phyloP scores from a whole-genome alignment of 2,888 invertebrate genomes.

The Clusia tigrina region DNA sequence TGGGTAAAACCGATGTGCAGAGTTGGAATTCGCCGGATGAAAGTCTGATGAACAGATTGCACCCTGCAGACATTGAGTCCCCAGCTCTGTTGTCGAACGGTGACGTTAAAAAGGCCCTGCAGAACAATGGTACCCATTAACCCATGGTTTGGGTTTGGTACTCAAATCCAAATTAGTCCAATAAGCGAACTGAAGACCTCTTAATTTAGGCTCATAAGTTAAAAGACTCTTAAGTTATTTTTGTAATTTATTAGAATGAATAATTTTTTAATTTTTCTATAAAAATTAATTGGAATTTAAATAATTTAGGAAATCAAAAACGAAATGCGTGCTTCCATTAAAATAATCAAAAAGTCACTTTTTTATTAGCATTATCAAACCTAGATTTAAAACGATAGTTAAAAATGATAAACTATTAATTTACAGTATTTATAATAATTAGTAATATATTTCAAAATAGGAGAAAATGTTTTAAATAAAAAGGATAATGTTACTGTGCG shows the following conservation, averaged over 20 bases:
- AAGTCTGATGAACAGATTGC: conserved; percentile 34
- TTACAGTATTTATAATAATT: no score
- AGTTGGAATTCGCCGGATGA: conserved; percentile 69
- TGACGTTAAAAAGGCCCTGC: conserved; percentile 30
- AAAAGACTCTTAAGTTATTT: conserved; percentile 14
- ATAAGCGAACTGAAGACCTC: conserved; percentile 46
- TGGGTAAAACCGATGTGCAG: conserved; percentile 68
- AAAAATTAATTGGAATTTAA: conserved; percentile 38
- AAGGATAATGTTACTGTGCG: no score
- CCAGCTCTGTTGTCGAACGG: conserved; percentile 37
- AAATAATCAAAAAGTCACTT: no score
- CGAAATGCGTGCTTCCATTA: conserved; percentile 52
- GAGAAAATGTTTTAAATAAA: no score
- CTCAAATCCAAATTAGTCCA: conserved; percentile 17
- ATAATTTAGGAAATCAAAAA: conserved; percentile 36
- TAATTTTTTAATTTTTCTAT: no score
- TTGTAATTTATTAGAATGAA: no score
- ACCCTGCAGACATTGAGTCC: conserved; percentile 36
- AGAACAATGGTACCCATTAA: conserved; percentile 36
- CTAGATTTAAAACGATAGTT: no score
- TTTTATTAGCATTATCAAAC: no score
- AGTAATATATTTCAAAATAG: no score
- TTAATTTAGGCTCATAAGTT: conserved; percentile 33
- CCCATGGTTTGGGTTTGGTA: not conserved
- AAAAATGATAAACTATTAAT: no score